Base-by-base conservation (phyloP, 2,888 invertebrate genomes). In the Monochamus alternatus region DNA sequence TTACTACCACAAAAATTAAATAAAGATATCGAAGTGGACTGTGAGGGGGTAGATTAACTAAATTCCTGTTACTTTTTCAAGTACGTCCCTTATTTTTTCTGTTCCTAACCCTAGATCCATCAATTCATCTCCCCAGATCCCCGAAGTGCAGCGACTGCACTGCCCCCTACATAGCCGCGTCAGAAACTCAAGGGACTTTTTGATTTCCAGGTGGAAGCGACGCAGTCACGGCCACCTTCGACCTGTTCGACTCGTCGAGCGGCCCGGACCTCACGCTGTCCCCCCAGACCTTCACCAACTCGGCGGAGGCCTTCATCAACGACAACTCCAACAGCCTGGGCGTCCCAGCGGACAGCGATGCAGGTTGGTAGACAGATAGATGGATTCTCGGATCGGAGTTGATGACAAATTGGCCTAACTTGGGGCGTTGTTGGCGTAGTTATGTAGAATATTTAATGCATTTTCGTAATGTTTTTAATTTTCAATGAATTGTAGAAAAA, bases 241-340 rank as follows among this genome's bases (percentile, higher is more conserved):
- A 92, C 87, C 88, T 92, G 85, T 92, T 92, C 88, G 92, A 92
- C 87, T 91, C 91, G 82, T 89, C 89, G 77, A 92, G 91, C 84
- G 92, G 91, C 77, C 92, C 91, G 82, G 92, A 92, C 87, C 90
- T 92, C 84, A 92, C 92, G 81, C 87, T 92, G 85, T 92, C 92
- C 78, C 92, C 92, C 81, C 92, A 92, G 88, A 92, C 92, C 75
- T 92, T 92, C 87, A 92, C 92, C 84, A 92, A 91, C 86, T 91
- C 92, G 84, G 90, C 92, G 79, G 92, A 92, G 89, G 92, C 92
- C 88, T 92, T 92, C 87, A 91, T 92, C 89, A 92, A 92, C 88
- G 92, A 92, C 90, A 92, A 92, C 89, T 92, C 92, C 82, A 91
- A 92, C 89, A 92, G 92, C 88, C 89, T 92, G 81, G 91, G 92